A percentile compares a stretch with the other conserved stretches of the same genome.
Conservation (phyloP, 2,888 invertebrate genomes). For the Polia nebulosa region DNA sequence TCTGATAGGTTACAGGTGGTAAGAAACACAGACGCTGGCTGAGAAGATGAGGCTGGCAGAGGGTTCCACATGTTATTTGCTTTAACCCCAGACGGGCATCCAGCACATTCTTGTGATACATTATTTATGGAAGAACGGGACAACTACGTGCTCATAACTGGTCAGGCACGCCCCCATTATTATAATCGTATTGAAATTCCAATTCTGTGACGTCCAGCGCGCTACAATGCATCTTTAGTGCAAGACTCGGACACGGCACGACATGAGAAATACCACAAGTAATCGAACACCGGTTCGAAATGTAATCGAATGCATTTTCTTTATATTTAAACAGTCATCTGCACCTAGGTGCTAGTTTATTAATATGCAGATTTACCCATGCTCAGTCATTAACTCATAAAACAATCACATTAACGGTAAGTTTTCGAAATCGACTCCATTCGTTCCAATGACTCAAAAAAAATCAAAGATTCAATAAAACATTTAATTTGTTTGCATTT, state of each 20-base stretch:
- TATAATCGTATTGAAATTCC: slow-evolving; percentile 51
- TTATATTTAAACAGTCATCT: slow-evolving; percentile 1
- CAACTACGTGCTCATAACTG: slow-evolving; percentile 25
- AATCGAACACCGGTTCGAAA: slow-evolving; percentile 8
- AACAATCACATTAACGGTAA: slow-evolving; percentile 12
- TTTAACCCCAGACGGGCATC: neutral
- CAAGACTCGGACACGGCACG: neutral
- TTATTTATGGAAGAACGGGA: slow-evolving; percentile 14
- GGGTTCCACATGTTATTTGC: neutral
- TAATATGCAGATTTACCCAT: slow-evolving; percentile 15
- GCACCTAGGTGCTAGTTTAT: slow-evolving; percentile 39
- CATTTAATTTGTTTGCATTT: slow-evolving; percentile 26
- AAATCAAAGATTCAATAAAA: slow-evolving; percentile 43
- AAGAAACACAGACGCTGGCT: too few species aligned
- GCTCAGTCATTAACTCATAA: slow-evolving; percentile 15
- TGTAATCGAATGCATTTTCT: slow-evolving; percentile 10
- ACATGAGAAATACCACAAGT: slow-evolving; percentile 43
- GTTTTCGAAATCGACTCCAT: slow-evolving; percentile 6
- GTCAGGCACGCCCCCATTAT: slow-evolving; percentile 35
- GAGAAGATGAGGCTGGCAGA: too few species aligned
- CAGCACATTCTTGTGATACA: neutral
- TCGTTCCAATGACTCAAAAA: slow-evolving; percentile 4
- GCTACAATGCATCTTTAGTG: slow-evolving; percentile 19
- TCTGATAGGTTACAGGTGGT: too few species aligned
- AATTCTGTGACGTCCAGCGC: slow-evolving; percentile 18